phyloP scores from a whole-genome alignment of 2,113 vertebrate species.

The Sinocyclocheilus anshuiensis region DNA sequence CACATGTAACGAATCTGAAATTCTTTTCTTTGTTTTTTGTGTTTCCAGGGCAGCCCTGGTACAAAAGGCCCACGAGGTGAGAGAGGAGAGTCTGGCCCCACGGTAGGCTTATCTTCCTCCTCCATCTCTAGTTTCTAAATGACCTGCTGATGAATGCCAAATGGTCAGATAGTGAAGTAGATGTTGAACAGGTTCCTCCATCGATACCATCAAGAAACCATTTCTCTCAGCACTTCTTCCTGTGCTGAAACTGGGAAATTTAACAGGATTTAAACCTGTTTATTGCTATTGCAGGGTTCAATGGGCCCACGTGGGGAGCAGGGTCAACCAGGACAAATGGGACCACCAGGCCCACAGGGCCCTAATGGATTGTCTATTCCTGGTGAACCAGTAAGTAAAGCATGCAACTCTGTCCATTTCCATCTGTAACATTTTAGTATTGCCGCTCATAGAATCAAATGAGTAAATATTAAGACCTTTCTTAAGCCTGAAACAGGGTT shows the following conservation, averaged over 20 bases:
- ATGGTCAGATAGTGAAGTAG: neutral
- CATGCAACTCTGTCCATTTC: neutral
- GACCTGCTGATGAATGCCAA: neutral
- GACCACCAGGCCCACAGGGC: slow-evolving; percentile 94
- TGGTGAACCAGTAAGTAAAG: slow-evolving; percentile 88
- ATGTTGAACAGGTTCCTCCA: neutral
- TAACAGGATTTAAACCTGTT: neutral
- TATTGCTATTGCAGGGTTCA: slow-evolving; percentile 79
- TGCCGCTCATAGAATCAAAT: neutral
- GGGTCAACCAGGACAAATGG: slow-evolving; percentile 86
- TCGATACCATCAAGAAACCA: neutral
- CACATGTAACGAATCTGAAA: slow-evolving; percentile 59
- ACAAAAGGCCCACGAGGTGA: slow-evolving; percentile 94
- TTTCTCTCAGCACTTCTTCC: neutral
- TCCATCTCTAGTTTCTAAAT: neutral
- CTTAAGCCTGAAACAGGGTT: neutral
- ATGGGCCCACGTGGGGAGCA: slow-evolving; percentile 88
- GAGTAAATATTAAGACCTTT: neutral
- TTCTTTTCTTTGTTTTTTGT: slow-evolving; percentile 46
- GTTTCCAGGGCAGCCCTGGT: slow-evolving; percentile 88
- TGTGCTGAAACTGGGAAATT: neutral
- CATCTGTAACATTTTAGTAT: neutral
- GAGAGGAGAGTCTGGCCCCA: slow-evolving; percentile 82
- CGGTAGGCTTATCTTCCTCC: slow-evolving; percentile 75
- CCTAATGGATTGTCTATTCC: slow-evolving; percentile 93